phyloP scores from a whole-genome alignment of 2,797 vertebrate genomes.

The Danio kyathit region DNA sequence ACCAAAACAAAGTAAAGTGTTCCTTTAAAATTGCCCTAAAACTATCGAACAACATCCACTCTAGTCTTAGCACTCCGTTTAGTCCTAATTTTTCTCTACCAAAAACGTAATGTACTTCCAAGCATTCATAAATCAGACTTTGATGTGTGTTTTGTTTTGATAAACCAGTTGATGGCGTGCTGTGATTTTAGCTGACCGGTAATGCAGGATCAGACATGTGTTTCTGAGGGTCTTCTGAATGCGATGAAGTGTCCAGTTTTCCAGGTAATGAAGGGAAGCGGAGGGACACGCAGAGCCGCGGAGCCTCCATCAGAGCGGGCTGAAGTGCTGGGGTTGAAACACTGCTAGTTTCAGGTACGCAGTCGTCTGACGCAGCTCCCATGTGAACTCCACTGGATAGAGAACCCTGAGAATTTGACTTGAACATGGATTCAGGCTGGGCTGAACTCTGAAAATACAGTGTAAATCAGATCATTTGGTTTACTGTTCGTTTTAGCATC shows the following conservation, averaged over 20 bases:
- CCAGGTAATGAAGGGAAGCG: constrained; percentile 89
- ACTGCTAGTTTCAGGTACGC: constrained; percentile 70
- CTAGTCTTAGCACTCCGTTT: too few species aligned
- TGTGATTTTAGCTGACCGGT: constrained; percentile 60
- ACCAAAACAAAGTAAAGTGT: too few species aligned
- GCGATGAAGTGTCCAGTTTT: constrained; percentile 79
- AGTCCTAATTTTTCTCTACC: too few species aligned
- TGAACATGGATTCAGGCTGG: constrained; percentile 66
- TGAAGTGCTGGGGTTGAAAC: constrained; percentile 30
- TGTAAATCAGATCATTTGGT: not conserved
- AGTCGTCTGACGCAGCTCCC: constrained; percentile 71
- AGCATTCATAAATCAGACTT: not conserved
- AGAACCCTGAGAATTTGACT: constrained; percentile 77
- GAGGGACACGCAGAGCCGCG: constrained; percentile 68
- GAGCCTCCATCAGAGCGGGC: constrained; percentile 61
- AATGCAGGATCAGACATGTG: constrained; percentile 88
- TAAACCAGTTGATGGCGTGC: not conserved
- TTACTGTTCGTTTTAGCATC: not conserved
- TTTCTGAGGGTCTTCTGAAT: constrained; percentile 83
- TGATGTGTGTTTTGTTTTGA: not conserved
- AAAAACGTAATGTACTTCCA: too few species aligned
- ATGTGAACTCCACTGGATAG: constrained; percentile 75
- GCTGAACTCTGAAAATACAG: constrained; percentile 56
- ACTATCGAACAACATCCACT: too few species aligned
- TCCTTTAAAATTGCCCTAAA: too few species aligned